Base-by-base conservation (phyloP, 2,113 vertebrate species). In the Hyperoodon ampullatus region DNA sequence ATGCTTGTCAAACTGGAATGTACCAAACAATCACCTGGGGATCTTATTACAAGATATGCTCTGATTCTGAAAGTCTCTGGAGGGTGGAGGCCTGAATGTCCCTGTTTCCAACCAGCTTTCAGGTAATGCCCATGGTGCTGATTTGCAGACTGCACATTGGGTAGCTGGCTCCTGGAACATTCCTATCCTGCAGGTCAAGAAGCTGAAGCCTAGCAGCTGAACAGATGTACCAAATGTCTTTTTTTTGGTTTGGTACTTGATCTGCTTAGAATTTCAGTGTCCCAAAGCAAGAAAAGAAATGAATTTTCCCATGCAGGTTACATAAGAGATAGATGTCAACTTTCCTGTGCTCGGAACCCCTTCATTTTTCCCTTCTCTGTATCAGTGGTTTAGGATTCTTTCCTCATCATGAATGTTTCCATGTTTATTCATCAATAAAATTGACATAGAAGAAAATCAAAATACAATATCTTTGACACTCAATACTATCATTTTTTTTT, bases 381-480 rank as follows among this genome's bases (percentile, higher is more conserved):
- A 28, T 71, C 78, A 53, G 7, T 61, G 26, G 11, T 68, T 94
- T 85, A 84, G 66, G 39, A 81, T 47, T 95, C 8, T 90, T 88
- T 81, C 53, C 19, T 72, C 26, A 72, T 50, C 47, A 61, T 55
- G 21, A 71, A 81, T 24, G n/a, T 33, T 90, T 13, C 26, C 11
- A 11, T 70, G 13, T 86, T 78, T 89, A 70, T 65, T 85, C 26
- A 93, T 85, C 90, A 95, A 47, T 33, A 81, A 70, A 60, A 71
- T 6, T 66, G 70, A 50, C 42, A 75, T 26, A 47, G 14, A 82
- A 58, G 30, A 44, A 88, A 53, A 55, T 30, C 70, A 39, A 95
- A 96, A 80, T 75, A 87, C 14, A 96, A 66, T 80, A n/a, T 24
- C 89, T 94, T 87, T 90, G 42, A 96, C 80, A 21, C 13, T 70